phyloP scores from a whole-genome alignment of 2,797 vertebrate genomes.

The Sebastes umbrosus region DNA sequence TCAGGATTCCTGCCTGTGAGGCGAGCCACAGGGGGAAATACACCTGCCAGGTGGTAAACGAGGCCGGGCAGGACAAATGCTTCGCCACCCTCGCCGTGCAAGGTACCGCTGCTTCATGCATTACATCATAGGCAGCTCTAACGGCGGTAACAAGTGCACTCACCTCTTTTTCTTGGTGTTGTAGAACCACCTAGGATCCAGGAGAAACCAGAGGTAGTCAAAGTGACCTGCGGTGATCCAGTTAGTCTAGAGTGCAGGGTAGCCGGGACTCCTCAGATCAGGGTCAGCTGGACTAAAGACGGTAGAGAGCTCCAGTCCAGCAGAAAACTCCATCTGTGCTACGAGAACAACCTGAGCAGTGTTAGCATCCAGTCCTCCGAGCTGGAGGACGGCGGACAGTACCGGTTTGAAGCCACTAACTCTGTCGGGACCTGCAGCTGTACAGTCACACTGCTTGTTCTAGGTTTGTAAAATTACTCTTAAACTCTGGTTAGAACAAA shows the following conservation, averaged over 20 bases:
- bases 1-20: constrained; percentile 85
- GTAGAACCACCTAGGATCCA: constrained; percentile 89
- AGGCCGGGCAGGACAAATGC: constrained; percentile 88
- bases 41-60: constrained; percentile 90
- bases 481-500: neutral
- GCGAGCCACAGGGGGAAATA: constrained; percentile 86
- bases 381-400: constrained; percentile 87
- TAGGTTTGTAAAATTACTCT: constrained; percentile 85
- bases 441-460: constrained; percentile 85
- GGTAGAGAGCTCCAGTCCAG: constrained; percentile 87
- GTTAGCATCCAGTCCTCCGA: constrained; percentile 86
- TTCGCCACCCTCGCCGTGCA: constrained; percentile 87
- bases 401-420: constrained; percentile 89
- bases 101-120: constrained; percentile 77
- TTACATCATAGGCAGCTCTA: neutral
- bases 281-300: constrained; percentile 89
- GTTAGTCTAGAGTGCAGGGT: constrained; percentile 91
- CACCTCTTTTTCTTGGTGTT: constrained; percentile 28
- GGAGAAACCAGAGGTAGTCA: constrained; percentile 88
- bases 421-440: constrained; percentile 89
- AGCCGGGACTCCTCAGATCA: constrained; percentile 88
- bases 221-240: constrained; percentile 88
- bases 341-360: constrained; percentile 87
- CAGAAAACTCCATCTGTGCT: constrained; percentile 86
- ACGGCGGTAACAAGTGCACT: neutral